Conservation (phyloP, 2,113 vertebrate species). For the Pandion haliaetus region DNA sequence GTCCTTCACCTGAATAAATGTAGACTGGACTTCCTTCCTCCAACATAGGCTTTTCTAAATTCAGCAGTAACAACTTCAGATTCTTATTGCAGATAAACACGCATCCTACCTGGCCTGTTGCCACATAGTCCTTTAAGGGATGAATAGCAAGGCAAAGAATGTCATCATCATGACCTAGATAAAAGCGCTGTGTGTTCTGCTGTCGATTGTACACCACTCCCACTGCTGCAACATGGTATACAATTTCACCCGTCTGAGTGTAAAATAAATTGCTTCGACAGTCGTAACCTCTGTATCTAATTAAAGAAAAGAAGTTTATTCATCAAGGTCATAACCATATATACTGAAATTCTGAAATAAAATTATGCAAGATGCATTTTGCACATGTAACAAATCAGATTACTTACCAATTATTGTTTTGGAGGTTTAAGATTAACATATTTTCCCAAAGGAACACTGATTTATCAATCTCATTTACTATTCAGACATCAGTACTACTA, state of each 20-base stretch:
- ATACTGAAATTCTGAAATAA: background rate
- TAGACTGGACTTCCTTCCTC: background rate
- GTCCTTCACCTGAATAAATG: background rate
- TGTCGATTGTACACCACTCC: constrained; percentile 97
- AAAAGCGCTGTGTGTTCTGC: constrained; percentile 95
- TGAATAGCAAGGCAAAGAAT: constrained; percentile 96
- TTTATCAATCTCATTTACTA: background rate
- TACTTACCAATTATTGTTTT: background rate
- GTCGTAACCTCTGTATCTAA: constrained; percentile 95
- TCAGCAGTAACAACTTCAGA: background rate
- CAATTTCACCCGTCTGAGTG: constrained; percentile 96
- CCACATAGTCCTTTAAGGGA: constrained; percentile 95
- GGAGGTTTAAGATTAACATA: background rate
- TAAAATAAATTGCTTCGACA: constrained; percentile 98
- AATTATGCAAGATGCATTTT: background rate
- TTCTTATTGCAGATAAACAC: background rate
- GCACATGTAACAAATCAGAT: background rate
- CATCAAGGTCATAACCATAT: background rate
- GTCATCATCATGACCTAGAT: constrained; percentile 95
- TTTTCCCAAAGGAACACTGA: background rate
- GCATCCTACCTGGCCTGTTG: constrained; percentile 91
- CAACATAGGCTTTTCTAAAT: background rate
- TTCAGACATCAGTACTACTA: background rate
- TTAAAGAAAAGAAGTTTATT: background rate
- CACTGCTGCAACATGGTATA: constrained; percentile 96